Conservation (phyloP, 2,888 invertebrate genomes). For the Miltochrista miniata region DNA sequence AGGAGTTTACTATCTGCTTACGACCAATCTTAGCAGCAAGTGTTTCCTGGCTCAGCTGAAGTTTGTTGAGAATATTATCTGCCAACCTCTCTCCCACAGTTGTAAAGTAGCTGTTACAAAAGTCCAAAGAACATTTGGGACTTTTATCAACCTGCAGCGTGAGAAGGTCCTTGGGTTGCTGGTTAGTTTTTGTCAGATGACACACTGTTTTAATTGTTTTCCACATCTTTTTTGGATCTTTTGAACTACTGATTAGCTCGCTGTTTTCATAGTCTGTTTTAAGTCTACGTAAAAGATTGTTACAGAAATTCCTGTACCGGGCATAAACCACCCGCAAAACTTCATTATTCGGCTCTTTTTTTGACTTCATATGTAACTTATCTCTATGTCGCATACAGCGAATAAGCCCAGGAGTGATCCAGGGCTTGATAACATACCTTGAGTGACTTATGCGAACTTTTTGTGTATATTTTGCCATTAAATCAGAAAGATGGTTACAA, state of each 20-base stretch:
- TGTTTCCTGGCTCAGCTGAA: background rate
- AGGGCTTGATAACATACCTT: background rate
- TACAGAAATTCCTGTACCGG: background rate
- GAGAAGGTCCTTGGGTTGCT: background rate
- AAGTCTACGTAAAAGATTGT: background rate
- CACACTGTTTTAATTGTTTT: background rate
- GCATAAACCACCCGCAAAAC: background rate
- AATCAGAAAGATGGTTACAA: background rate
- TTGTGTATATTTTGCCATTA: background rate
- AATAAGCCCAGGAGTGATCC: slow-evolving; percentile 1
- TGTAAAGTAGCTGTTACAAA: background rate
- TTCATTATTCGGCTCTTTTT: background rate
- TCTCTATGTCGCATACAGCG: slow-evolving; percentile 2
- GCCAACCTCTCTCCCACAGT: background rate
- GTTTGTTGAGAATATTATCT: background rate
- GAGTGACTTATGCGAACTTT: background rate
- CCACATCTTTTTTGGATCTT: background rate
- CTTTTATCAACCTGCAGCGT: background rate
- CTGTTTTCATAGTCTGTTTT: background rate
- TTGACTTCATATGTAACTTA: background rate
- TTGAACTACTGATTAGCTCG: background rate
- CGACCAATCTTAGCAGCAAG: background rate
- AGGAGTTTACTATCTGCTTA: background rate
- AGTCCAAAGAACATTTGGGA: background rate
- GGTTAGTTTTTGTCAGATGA: background rate